Conservation (phyloP, 1,140 invertebrate species). For the Hypsibius dujardini region DNA sequence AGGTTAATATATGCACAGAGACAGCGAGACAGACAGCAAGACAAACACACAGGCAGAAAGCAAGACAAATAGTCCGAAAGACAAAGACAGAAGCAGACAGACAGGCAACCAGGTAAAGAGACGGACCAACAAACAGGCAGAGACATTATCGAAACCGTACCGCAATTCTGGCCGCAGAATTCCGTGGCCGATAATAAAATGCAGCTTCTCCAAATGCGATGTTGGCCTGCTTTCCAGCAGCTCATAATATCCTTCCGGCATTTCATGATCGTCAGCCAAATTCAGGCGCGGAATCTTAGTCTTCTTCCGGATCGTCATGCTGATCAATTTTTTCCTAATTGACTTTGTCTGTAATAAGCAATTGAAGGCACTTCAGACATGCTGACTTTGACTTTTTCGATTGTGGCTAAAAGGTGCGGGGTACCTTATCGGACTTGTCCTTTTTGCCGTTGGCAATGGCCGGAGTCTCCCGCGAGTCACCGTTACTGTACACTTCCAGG, state of each 20-base stretch:
- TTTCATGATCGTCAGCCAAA: slow-evolving; percentile 71
- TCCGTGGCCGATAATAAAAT: slow-evolving; percentile 97
- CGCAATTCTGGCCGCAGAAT: slow-evolving; percentile 82
- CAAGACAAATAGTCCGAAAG: slow-evolving; percentile 12
- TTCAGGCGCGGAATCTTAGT: slow-evolving; percentile 68
- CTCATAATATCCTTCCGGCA: slow-evolving; percentile 78
- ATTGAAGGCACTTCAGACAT: slow-evolving; percentile 2
- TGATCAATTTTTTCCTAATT: slow-evolving; percentile 85
- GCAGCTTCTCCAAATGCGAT: slow-evolving; percentile 89
- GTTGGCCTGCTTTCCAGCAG: slow-evolving; percentile 89
- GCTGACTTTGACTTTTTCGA: too few relatives aligned
- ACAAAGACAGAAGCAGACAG: slow-evolving; percentile 18
- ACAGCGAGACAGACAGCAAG: neutral
- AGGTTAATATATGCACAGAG: slow-evolving; percentile 37
- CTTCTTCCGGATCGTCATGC: slow-evolving; percentile 82
- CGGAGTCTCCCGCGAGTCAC: neutral
- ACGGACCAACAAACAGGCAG: neutral
- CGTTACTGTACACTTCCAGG: slow-evolving; percentile 23
- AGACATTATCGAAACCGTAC: slow-evolving; percentile 33
- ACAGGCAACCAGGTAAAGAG: neutral
- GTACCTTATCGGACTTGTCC: neutral
- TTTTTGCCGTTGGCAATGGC: neutral
- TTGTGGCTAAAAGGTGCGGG: neutral
- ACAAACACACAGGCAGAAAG: neutral
- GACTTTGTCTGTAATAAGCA: neutral